Percentiles rank a stretch among this genome's conserved stretches.
These are phyloP conservation scores for Corythornis madagascariensis DNA, from an alignment of 2,113 vertebrate genomes.

Conservation along the genomic window DNA sequence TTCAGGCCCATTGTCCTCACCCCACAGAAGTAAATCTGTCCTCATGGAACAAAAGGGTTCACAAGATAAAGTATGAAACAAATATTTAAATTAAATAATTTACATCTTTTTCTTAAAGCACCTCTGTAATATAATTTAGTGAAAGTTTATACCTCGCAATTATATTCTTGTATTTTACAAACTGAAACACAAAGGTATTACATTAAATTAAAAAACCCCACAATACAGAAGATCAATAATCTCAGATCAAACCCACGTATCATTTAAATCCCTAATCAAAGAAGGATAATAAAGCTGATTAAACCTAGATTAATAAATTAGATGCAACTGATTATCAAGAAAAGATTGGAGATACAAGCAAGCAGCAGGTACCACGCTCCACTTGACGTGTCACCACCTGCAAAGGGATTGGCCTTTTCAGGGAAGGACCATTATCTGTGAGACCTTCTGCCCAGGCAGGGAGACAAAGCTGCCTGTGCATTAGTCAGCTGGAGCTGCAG, in stretches of 20 bases:
- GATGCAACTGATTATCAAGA: neutral
- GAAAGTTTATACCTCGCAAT: slow-evolving; percentile 19
- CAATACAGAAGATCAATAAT: neutral
- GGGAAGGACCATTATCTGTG: neutral
- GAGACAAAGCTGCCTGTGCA: neutral
- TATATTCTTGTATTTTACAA: slow-evolving; percentile 43
- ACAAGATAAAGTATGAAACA: slow-evolving; percentile 20
- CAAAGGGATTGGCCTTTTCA: neutral
- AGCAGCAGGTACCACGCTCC: neutral
- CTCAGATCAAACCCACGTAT: slow-evolving; percentile 21
- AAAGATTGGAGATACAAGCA: neutral
- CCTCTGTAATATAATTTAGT: slow-evolving; percentile 50
- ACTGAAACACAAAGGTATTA: neutral
- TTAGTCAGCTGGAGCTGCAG: neutral
- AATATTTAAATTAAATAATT: slow-evolving; percentile 68
- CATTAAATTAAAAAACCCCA: slow-evolving; percentile 24
- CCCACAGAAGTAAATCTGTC: neutral
- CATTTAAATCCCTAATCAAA: slow-evolving; percentile 18
- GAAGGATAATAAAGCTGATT: slow-evolving; percentile 38
- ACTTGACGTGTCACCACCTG: neutral
- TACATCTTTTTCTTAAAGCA: slow-evolving; percentile 51
- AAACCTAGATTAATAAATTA: neutral
- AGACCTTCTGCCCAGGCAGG: neutral
- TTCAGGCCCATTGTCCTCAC: neutral
- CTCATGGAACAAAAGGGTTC: slow-evolving; percentile 29